Conservation (phyloP, 2,797 vertebrate species). For the Ambastaia sidthimunki region DNA sequence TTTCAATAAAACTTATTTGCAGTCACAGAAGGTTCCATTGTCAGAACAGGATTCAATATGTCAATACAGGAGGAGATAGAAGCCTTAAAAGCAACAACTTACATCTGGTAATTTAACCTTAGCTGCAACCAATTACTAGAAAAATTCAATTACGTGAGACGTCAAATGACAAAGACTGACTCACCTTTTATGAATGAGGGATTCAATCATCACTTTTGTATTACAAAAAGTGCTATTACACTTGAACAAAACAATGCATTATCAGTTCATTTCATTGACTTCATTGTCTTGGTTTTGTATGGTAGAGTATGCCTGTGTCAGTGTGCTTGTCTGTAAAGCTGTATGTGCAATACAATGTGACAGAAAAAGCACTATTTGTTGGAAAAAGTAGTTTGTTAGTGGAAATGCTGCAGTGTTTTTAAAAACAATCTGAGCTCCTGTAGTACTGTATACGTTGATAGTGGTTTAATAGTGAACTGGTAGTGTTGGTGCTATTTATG, state of each 20-base stretch:
- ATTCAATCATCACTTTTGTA: constrained; percentile 17
- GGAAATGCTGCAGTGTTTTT: too few relatives aligned
- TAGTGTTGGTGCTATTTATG: too few relatives aligned
- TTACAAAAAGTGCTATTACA: background rate
- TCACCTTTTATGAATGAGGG: constrained; percentile 67
- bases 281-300: too few relatives aligned
- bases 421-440: too few relatives aligned
- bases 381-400: too few relatives aligned
- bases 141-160: constrained; percentile 73
- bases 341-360: too few relatives aligned
- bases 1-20: background rate
- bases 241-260: background rate
- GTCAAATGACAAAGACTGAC: constrained; percentile 68
- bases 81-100: background rate
- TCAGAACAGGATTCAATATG: background rate
- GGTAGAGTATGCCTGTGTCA: too few relatives aligned
- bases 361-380: too few relatives aligned
- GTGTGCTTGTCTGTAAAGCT: too few relatives aligned
- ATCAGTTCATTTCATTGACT: background rate
- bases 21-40: background rate
- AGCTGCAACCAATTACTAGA: constrained; percentile 74
- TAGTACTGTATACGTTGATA: too few relatives aligned
- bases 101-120: constrained; percentile 68
- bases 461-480: too few relatives aligned
- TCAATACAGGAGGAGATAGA: constrained; percentile 2